Evolutionary conservation across 1,140 invertebrate species (phyloP), one percentile per base, ranked within the genome.

Genomic region (Alviniconcha marisindica): DNA sequence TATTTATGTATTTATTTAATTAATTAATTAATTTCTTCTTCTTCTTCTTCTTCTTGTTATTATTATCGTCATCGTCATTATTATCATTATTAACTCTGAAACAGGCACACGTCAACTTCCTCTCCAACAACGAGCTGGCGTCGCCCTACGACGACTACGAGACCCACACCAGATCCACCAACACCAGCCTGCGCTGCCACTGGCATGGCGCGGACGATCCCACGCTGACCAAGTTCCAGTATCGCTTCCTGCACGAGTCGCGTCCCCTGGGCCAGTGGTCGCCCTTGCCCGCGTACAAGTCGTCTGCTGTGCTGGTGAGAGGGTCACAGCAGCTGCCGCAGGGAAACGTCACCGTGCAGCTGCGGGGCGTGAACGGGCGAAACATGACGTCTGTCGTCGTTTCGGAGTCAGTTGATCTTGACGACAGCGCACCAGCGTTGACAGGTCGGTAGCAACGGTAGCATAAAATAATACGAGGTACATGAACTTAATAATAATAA

Each of bases 401-500:
- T 7, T 81, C 80, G 0, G 40, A 15, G 4, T 42, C 80, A 24
- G 40, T 81, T 33, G n/a, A 15, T 24, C 24, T 81, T 28, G 80
- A 81, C 24, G 63, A 69, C n/a, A 24, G 60, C 21, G 33, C 10
- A 51, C 80, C 66, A 48, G 36, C 44, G 24, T 60, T 81, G 38
- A 81, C 80, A 81, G 80, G 80, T 81, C 44, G 18, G 44, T 48
- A 48, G 44, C 44, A 48, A 48, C 44, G 44, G 44, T 48, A 18
- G 18, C 44, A 48, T 5, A 48, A 18, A 48, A 5, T 48, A 48
- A 48, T 48, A n/a, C n/a, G n/a, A n/a, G 44, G 44, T 48, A 18
- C 5, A 48, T 18, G 44, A 48, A n/a, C n/a, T n/a, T n/a, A n/a
- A n/a, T n/a, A n/a, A n/a, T n/a, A n/a, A n/a, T n/a, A n/a, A n/a